These are phyloP conservation scores for Ryuthela nishihirai DNA, from an alignment of 2,888 invertebrate genomes.

Conservation along the genomic window DNA sequence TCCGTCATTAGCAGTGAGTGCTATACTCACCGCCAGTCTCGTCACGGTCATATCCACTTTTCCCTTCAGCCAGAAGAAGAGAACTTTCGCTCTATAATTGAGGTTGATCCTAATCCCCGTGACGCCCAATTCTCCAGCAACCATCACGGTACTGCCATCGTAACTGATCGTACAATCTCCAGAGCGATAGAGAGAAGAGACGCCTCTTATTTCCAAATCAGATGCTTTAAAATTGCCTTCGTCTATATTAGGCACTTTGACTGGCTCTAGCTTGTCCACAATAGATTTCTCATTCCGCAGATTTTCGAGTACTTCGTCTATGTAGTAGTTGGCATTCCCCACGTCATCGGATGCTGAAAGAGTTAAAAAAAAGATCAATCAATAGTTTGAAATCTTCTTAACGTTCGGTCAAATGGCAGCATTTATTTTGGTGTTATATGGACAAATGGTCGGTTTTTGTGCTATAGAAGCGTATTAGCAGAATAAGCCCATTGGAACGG, in stretches of 20 bases:
- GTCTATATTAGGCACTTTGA: conserved; percentile 27
- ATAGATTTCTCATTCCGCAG: conserved; percentile 22
- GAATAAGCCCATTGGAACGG: too few species aligned
- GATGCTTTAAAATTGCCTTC: conserved; percentile 22
- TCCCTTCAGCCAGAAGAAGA: conserved; percentile 38
- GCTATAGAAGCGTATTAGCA: too few species aligned
- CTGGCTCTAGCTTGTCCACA: conserved; percentile 20
- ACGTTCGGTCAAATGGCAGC: too few species aligned
- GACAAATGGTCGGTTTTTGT: too few species aligned
- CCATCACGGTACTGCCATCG: conserved; percentile 16
- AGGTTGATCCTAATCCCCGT: conserved; percentile 12
- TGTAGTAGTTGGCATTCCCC: conserved; percentile 31
- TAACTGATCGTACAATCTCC: conserved; percentile 32
- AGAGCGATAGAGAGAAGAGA: conserved; percentile 23
- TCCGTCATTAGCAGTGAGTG: conserved; percentile 18
- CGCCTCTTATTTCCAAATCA: conserved; percentile 11
- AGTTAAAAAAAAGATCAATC: too few species aligned
- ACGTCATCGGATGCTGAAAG: conserved; percentile 12
- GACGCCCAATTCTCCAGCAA: conserved; percentile 25
- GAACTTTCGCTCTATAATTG: conserved; percentile 30
- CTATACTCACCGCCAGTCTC: conserved; percentile 16
- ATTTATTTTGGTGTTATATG: too few species aligned
- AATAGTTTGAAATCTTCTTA: too few species aligned
- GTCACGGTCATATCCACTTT: too few species aligned
- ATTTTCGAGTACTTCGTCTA: conserved; percentile 31